A percentile compares a stretch with the other conserved stretches of the same genome.
These are phyloP conservation scores for Semnornis frantzii DNA, from an alignment of 2,113 vertebrate genomes.

Conservation along the genomic window DNA sequence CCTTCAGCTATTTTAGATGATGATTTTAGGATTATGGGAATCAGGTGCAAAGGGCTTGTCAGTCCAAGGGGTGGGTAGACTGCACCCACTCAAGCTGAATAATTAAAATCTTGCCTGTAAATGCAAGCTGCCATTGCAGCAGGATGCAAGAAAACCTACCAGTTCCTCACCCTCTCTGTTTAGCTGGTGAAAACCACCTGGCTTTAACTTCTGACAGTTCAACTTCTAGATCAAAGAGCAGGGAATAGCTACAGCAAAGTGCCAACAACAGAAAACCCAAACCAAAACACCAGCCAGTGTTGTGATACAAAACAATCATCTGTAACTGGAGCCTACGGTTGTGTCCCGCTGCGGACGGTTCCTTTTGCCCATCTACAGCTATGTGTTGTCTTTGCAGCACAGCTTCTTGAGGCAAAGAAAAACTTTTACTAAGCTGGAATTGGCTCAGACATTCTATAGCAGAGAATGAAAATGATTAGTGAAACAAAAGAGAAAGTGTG, in stretches of 20 bases:
- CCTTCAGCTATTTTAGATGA: background rate
- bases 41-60: background rate
- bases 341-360: accelerated
- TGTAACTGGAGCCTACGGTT: accelerated
- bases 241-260: conserved; percentile 53
- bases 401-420: conserved; percentile 24
- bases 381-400: background rate
- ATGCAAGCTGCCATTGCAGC: background rate
- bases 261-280: background rate
- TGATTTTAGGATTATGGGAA: background rate
- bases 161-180: background rate
- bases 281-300: background rate
- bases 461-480: conserved; percentile 10
- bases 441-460: background rate
- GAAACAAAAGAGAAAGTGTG: background rate
- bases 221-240: background rate
- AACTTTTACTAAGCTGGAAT: conserved; percentile 11
- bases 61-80: background rate
- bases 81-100: background rate
- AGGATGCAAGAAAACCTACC: background rate
- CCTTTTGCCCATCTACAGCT: background rate
- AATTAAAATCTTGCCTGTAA: background rate
- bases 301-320: background rate
- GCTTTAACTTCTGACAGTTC: background rate
- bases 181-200: background rate